Conservation (phyloP, 2,113 vertebrate species). For the Melanocharis versteri region DNA sequence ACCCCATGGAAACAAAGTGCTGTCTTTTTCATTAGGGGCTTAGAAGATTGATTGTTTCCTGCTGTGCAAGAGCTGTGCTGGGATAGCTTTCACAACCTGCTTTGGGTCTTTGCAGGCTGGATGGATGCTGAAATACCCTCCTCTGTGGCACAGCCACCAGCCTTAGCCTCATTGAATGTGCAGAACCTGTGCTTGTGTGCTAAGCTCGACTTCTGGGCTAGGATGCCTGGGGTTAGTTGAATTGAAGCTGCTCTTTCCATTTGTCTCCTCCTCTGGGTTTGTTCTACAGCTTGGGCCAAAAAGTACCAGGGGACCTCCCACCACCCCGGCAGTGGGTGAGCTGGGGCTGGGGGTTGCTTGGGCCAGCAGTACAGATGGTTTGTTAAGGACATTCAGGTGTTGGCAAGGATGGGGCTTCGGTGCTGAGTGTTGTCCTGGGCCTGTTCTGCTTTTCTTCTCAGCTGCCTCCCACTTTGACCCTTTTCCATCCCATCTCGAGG, state of each 20-base stretch:
- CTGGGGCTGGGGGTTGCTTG: neutral
- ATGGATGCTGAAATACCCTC: neutral
- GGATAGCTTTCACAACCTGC: neutral
- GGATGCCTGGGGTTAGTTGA: neutral
- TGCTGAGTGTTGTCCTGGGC: neutral
- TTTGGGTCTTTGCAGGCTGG: neutral
- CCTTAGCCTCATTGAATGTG: neutral
- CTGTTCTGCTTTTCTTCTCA: neutral
- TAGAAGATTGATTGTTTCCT: conserved; percentile 27
- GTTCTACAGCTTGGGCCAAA: neutral
- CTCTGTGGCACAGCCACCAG: neutral
- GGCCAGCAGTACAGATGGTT: neutral
- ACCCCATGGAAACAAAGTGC: conserved; percentile 45
- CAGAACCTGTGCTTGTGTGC: neutral
- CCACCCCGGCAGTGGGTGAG: neutral
- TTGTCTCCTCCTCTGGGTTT: neutral
- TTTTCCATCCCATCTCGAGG: neutral
- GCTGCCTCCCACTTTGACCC: neutral
- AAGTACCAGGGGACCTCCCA: neutral
- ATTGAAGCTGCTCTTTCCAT: neutral
- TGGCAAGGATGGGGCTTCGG: neutral
- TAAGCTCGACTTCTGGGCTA: neutral
- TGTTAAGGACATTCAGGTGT: neutral
- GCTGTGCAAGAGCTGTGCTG: neutral
- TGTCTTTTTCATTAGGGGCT: conserved; percentile 11